phyloP scores from a whole-genome alignment of 2,888 invertebrate genomes.

The Nymphalis polychloros region DNA sequence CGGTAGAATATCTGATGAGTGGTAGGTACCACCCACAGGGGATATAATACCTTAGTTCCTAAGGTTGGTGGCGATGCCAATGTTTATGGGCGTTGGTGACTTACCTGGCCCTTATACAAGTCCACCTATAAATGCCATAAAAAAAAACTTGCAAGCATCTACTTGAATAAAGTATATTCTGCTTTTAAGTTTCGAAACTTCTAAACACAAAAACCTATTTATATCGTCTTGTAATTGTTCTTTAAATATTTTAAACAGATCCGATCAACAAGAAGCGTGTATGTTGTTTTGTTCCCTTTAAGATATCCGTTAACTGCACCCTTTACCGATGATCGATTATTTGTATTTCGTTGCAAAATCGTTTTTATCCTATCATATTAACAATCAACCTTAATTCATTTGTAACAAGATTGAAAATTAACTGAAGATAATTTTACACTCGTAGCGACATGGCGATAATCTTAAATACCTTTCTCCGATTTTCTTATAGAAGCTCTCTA shows the following conservation, averaged over 20 bases:
- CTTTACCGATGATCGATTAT: conserved; percentile 62
- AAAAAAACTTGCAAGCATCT: too few species aligned
- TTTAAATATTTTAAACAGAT: not conserved
- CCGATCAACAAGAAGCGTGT: not conserved
- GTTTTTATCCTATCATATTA: conserved; percentile 42
- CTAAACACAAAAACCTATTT: not conserved
- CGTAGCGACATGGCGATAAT: conserved; percentile 54
- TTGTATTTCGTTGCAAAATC: conserved; percentile 53
- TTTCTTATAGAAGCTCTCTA: conserved; percentile 40
- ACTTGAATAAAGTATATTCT: too few species aligned
- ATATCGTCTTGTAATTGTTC: not conserved
- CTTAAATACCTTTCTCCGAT: conserved; percentile 38
- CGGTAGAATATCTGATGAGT: too few species aligned
- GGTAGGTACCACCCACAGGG: too few species aligned
- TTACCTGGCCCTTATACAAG: too few species aligned
- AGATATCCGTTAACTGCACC: conserved; percentile 31
- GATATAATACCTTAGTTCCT: too few species aligned
- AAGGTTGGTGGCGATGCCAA: too few species aligned
- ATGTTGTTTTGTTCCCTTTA: conserved; percentile 26
- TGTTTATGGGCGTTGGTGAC: too few species aligned
- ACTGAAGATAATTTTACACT: conserved; percentile 45
- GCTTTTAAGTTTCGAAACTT: not conserved
- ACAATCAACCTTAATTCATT: conserved; percentile 39
- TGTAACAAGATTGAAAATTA: conserved; percentile 35
- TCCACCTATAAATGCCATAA: too few species aligned